phyloP scores from a whole-genome alignment of 2,888 invertebrate genomes.

The Prenolepis imparis region DNA sequence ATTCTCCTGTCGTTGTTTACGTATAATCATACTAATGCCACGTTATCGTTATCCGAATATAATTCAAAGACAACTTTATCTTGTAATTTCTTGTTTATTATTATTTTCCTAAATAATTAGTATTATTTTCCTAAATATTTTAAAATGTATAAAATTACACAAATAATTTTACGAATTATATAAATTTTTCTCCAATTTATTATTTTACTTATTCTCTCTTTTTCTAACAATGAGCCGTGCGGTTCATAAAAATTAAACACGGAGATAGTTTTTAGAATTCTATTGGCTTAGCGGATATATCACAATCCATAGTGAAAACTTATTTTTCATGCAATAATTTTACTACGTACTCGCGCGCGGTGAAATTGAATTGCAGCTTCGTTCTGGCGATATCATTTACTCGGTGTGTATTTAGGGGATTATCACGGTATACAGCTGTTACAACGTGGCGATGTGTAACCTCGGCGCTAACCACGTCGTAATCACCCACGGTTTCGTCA shows the following conservation, averaged over 20 bases:
- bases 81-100: not conserved
- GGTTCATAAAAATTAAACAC: not conserved
- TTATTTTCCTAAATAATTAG: not conserved
- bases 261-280: not conserved
- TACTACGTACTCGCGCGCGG: not conserved
- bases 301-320: not conserved
- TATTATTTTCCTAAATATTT: not conserved
- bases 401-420: conserved; percentile 38
- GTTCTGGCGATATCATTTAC: conserved; percentile 40
- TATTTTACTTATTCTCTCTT: not conserved
- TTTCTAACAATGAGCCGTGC: not conserved
- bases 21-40: not conserved
- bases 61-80: not conserved
- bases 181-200: not conserved
- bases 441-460: conserved; percentile 51
- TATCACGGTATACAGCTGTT: conserved; percentile 36
- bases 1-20: not conserved
- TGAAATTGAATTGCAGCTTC: conserved; percentile 44
- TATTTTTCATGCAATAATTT: conserved; percentile 5
- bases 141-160: not conserved
- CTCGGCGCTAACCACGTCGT: conserved; percentile 52
- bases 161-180: not conserved
- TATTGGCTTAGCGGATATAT: not conserved
- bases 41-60: not conserved
- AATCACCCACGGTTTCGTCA: conserved; percentile 59